phyloP scores from a whole-genome alignment of 2,888 invertebrate species.

The Dromius quadrimaculatus region DNA sequence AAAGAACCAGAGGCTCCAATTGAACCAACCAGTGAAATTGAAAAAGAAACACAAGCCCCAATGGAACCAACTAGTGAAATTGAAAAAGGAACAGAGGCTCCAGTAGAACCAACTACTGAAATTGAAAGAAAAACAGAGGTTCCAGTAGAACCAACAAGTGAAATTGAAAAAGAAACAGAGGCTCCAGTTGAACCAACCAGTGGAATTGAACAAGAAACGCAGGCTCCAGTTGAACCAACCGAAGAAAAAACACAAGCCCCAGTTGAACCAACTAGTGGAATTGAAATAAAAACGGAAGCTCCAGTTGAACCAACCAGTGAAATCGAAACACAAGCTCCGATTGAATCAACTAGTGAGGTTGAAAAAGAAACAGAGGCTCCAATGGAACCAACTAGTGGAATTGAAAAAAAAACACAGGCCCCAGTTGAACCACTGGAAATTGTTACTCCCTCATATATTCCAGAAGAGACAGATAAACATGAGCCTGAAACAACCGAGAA shows the following conservation, averaged over 20 bases:
- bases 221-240: constrained; percentile 52
- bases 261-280: no score
- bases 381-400: no score
- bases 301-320: no score
- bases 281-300: no score
- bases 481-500: constrained; percentile 12
- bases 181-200: no score
- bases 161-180: no score
- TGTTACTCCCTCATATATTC: background rate
- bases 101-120: constrained; percentile 12
- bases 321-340: constrained; percentile 10
- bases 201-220: no score
- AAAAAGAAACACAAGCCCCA: constrained; percentile 24
- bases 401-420: constrained; percentile 38
- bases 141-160: no score
- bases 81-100: constrained; percentile 37
- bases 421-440: constrained; percentile 16
- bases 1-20: background rate
- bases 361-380: constrained; percentile 17
- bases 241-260: constrained; percentile 46
- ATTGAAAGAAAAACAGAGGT: constrained; percentile 54
- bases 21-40: background rate
- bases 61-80: constrained; percentile 15
- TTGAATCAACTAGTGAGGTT: background rate
- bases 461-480: constrained; percentile 1